Base-by-base conservation (phyloP, 35 echinoderm and acorn worm species). In the Lytechinus variegatus region DNA sequence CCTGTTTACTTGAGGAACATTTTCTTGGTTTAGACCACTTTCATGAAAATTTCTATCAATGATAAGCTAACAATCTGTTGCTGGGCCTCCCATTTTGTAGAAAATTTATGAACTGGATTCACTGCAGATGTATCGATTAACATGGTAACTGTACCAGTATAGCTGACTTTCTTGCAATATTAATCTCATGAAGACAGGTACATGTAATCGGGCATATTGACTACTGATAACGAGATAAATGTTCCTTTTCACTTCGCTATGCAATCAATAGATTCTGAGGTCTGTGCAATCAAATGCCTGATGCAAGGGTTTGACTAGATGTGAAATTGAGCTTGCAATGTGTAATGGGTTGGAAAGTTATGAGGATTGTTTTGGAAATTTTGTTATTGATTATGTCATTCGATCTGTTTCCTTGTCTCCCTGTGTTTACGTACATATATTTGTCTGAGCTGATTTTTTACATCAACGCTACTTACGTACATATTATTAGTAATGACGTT, bases 361-460 rank as follows among this genome's bases (percentile, higher is more conserved):
- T 79, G 66, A 79, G 19, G 19, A 79, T 79, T 79, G 66, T 79
- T 79, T 79, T 79, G 66, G n/a, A 79, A 79, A 79, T 79, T 79
- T 16, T 16, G 19, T 79, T 24, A 79, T 79, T 79, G 66, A 79
- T 79, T 79, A 6, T 24, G 0, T 16, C 7, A 79, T 79, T 19
- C 19, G 66, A 79, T 79, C 66, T 79, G 66, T 79, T 24, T 0
- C 8, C 2, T 58, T 14, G 14, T 79, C 66, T 79, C 66, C 7
- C n/a, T 79, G 12, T n/a, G 16, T 44, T 44, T 44, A 44, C 33
- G 33, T 44, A 44, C n/a, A n/a, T n/a, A n/a, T 0, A 24, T 8
- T 24, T 79, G 66, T 79, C 66, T 79, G 19, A 16, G 2, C 5
- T 24, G 19, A 24, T n/a, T 79, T 79, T n/a, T 24, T 6, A 24